phyloP scores from a whole-genome alignment of 2,888 invertebrate genomes.

The Cryptocephalus moraei region DNA sequence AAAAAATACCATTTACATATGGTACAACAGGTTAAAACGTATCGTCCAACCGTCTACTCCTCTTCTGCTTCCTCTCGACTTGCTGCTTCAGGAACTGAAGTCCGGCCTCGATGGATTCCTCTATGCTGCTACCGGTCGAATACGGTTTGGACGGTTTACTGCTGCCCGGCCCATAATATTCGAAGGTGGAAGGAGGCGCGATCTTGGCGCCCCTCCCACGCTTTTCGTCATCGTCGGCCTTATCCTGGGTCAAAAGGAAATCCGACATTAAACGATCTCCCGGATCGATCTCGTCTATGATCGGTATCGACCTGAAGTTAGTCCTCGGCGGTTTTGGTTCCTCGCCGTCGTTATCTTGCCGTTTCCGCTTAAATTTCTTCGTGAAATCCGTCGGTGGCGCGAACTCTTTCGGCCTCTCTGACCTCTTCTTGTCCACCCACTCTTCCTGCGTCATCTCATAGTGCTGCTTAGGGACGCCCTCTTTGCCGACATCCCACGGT shows the following conservation, averaged over 20 bases:
- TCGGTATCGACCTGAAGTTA: neutral
- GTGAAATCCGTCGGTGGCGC: constrained; percentile 49
- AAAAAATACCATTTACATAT: no score
- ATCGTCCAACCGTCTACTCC: constrained; percentile 8
- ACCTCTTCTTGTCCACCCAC: constrained; percentile 65
- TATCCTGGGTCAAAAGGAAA: constrained; percentile 3
- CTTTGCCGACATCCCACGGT: constrained; percentile 67
- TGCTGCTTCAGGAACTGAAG: constrained; percentile 43
- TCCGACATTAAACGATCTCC: constrained; percentile 17
- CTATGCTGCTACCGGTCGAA: constrained; percentile 27
- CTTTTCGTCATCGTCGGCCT: no score
- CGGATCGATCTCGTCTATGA: constrained; percentile 11
- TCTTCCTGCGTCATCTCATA: constrained; percentile 63
- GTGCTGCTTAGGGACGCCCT: constrained; percentile 42
- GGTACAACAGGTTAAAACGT: constrained; percentile 2
- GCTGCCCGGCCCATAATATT: constrained; percentile 47
- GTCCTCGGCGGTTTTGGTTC: neutral
- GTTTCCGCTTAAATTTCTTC: constrained; percentile 3
- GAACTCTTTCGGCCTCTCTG: constrained; percentile 64
- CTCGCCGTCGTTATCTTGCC: neutral
- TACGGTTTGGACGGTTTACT: constrained; percentile 13
- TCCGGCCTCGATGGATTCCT: constrained; percentile 46
- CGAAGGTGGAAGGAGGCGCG: constrained; percentile 55
- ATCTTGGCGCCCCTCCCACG: constrained; percentile 42
- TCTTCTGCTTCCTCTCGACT: constrained; percentile 37